Base-by-base conservation (phyloP, 2,113 vertebrate genomes). In the Antigone vipio region DNA sequence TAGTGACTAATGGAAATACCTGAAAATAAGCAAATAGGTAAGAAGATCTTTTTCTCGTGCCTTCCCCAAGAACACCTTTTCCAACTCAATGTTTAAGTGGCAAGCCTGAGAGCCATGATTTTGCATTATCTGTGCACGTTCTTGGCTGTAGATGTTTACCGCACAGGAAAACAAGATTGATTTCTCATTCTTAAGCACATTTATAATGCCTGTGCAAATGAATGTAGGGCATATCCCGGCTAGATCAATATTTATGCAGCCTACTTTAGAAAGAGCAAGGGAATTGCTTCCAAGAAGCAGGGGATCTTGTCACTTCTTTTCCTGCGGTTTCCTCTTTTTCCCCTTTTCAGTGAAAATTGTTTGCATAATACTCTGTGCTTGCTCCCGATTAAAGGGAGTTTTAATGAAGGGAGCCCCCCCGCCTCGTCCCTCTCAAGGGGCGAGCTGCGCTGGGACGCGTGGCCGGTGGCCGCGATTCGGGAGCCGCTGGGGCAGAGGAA, bases 101-200 rank as follows among this genome's bases (percentile, higher is more conserved):
- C 72, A 88, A 53, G 60, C 32, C 67, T 29, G 26, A 63, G 49
- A 74, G 89, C 50, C 11, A 17, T 53, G 40, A 86, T 85, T 90
- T 67, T 69, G 56, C 62, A 72, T 91, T 89, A 32, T 78, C 82
- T 72, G 26, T 80, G 45, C 11, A 2, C 58, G 15, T 91, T 90
- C 85, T 83, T 63, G 67, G 63, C 50, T 92, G 73, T 55, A 64
- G 68, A 11, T 75, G 47, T 91, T 96, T 93, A 85, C 49, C 6
- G 0, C 3, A 17, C 74, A 92, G 89, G 63, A 75, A 97, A 97
- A 87, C 59, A 89, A 96, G 94, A 96, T 85, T 96, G 87, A 95
- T 93, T 93, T 95, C 80, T 95, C 74, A 80, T 96, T 95, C 91
- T 95, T 86, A 87, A 93, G 85, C 91, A 85, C 86, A 89, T 96